A percentile compares a stretch with the other conserved stretches of the same genome.
Conservation (phyloP, 2,113 vertebrate species). For the Oenanthe oenanthe region DNA sequence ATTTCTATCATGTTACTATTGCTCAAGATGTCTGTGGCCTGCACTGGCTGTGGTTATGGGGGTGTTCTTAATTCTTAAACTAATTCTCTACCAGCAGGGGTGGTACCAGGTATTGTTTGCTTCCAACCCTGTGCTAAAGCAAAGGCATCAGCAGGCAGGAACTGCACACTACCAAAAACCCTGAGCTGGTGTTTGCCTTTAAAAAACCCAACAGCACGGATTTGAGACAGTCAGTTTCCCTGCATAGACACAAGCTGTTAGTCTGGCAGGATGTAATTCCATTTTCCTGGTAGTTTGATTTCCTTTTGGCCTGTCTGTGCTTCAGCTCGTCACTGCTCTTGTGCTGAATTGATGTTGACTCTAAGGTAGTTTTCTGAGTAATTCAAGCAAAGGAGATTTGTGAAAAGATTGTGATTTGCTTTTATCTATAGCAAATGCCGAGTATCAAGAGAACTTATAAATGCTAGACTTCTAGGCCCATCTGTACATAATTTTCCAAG, state of each 20-base stretch:
- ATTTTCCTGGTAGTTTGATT: slow-evolving; percentile 1
- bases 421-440: background rate
- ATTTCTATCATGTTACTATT: background rate
- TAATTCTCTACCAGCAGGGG: background rate
- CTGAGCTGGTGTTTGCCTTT: background rate
- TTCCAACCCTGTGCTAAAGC: background rate
- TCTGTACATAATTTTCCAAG: background rate
- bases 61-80: background rate
- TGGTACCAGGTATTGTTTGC: rapidly evolving
- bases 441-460: background rate
- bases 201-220: background rate
- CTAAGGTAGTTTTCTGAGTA: background rate
- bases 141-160: background rate
- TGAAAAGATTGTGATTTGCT: background rate
- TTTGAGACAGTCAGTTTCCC: background rate
- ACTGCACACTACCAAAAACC: background rate
- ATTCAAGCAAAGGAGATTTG: background rate
- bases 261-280: background rate
- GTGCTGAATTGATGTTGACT: background rate
- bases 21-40: rapidly evolving
- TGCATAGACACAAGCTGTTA: background rate
- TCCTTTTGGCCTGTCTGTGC: background rate
- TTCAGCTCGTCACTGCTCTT: background rate
- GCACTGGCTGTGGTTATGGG: background rate
- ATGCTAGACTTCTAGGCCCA: background rate